These are phyloP conservation scores for Ferdinandea cuprea DNA, from an alignment of 2,888 invertebrate genomes.

Conservation along the genomic window DNA sequence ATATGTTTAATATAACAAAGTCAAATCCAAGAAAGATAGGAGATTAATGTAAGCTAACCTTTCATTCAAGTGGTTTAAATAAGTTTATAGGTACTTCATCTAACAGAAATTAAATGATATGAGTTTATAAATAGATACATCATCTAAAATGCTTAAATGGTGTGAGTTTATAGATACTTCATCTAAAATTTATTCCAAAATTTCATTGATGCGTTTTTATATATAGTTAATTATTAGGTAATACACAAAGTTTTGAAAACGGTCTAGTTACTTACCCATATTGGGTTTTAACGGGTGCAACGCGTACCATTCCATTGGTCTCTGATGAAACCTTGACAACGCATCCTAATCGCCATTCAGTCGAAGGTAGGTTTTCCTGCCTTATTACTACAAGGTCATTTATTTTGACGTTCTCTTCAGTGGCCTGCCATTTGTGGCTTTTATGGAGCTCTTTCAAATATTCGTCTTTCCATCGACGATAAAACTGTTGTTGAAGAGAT, in stretches of 20 bases:
- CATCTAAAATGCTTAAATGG: no score
- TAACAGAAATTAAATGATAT: no score
- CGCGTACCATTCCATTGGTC: slow-evolving; percentile 81
- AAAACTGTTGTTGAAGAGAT: background rate
- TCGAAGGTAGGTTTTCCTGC: slow-evolving; percentile 86
- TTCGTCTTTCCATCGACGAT: background rate
- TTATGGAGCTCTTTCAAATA: background rate
- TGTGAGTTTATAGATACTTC: no score
- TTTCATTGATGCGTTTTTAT: no score
- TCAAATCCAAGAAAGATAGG: no score
- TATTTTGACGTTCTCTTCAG: background rate
- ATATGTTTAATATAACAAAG: no score
- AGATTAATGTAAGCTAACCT: no score
- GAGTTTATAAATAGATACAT: no score
- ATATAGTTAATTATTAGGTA: background rate
- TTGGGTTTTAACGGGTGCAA: background rate
- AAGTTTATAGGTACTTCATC: no score
- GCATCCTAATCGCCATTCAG: slow-evolving; percentile 85
- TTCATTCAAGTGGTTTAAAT: no score
- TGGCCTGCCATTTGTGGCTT: background rate
- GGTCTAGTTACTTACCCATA: background rate
- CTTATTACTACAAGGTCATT: slow-evolving; percentile 80
- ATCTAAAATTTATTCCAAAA: no score
- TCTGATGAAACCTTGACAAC: background rate
- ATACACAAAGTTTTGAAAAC: background rate